A percentile compares a stretch with the other conserved stretches of the same genome.
Conservation (phyloP, 2,888 invertebrate genomes). For the Molorchus minor region DNA sequence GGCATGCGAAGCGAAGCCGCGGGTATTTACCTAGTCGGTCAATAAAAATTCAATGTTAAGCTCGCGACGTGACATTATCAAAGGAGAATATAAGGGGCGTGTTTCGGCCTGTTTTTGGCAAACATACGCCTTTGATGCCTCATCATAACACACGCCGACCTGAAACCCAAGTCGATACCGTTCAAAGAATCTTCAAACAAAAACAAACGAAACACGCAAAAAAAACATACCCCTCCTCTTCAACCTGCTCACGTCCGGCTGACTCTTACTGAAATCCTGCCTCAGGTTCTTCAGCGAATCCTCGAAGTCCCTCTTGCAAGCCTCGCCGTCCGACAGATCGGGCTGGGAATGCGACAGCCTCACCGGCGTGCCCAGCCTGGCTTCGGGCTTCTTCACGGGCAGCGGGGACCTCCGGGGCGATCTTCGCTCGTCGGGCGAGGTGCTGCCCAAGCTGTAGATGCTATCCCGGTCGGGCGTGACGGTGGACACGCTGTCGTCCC, state of each 20-base stretch:
- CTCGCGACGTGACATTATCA: too few species aligned
- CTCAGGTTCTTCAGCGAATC: constrained; percentile 43
- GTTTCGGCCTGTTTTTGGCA: too few species aligned
- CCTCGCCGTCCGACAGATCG: constrained; percentile 50
- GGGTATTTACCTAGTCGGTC: too few species aligned
- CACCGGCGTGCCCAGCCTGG: constrained; percentile 36
- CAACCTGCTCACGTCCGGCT: constrained; percentile 46
- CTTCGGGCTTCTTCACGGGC: constrained; percentile 43
- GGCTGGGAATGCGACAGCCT: constrained; percentile 55
- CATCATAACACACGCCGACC: background rate
- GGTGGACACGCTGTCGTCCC: constrained; percentile 66
- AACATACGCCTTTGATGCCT: too few species aligned
- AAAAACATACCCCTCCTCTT: constrained; percentile 45
- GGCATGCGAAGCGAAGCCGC: too few species aligned
- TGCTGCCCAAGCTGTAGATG: constrained; percentile 55
- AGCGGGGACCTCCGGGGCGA: constrained; percentile 44
- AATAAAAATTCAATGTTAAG: too few species aligned
- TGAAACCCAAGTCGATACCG: background rate
- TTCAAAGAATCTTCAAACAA: background rate
- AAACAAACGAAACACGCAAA: too few species aligned
- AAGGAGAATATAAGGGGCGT: too few species aligned
- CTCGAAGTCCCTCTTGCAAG: constrained; percentile 44
- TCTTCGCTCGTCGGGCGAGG: constrained; percentile 53
- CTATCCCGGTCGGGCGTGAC: constrained; percentile 55
- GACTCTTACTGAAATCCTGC: constrained; percentile 49